A percentile compares a stretch with the other conserved stretches of the same genome.
These are phyloP conservation scores for Tipula unca DNA, from an alignment of 2,888 invertebrate species.

Conservation along the genomic window DNA sequence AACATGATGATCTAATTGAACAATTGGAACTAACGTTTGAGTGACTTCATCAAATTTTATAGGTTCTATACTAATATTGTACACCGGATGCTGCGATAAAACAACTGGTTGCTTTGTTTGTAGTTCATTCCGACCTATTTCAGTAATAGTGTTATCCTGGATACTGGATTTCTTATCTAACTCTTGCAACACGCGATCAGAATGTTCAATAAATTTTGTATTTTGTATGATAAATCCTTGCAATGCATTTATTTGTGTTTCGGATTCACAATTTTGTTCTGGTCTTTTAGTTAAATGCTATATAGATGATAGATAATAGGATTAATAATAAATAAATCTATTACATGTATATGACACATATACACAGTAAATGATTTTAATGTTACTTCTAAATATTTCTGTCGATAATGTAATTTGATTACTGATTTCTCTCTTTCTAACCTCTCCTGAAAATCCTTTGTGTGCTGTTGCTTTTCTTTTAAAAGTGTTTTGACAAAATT, in stretches of 20 bases:
- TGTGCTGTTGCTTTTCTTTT: slow-evolving; percentile 32
- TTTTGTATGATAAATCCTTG: not conserved
- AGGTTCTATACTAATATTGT: not conserved
- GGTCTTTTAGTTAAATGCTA: not conserved
- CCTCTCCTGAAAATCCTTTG: slow-evolving; percentile 32
- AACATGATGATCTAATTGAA: not conserved
- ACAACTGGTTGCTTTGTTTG: not conserved
- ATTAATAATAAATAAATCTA: not conserved
- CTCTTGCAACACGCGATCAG: not conserved
- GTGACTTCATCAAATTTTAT: not conserved
- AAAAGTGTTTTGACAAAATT: slow-evolving; percentile 34
- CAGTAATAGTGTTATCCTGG: not conserved
- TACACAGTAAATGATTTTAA: not conserved
- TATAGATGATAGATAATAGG: not conserved
- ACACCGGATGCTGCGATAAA: not conserved
- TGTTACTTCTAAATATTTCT: slow-evolving; percentile 33
- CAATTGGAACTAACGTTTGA: not conserved
- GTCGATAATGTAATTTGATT: slow-evolving; percentile 33
- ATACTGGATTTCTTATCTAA: not conserved
- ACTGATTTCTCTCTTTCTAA: slow-evolving; percentile 34
- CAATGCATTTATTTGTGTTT: not conserved
- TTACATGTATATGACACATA: not conserved
- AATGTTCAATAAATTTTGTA: not conserved
- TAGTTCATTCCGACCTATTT: not conserved
- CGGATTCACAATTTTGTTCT: not conserved